Conservation (phyloP, 2,888 invertebrate species). For the Brachynemurus nebulosus region DNA sequence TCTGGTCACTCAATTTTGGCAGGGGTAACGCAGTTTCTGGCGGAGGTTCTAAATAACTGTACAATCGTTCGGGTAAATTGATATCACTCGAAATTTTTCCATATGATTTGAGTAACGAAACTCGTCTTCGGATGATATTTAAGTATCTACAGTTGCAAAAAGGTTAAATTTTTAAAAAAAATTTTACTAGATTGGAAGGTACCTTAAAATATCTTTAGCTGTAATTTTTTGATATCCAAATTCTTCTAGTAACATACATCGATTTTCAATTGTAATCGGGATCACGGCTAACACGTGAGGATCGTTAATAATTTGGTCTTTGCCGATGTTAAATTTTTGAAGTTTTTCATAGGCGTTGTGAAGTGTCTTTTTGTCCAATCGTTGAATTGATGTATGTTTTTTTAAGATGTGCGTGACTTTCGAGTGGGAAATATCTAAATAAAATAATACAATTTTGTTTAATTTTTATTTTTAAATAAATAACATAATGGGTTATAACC, state of each 20-base stretch:
- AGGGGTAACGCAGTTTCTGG: slow-evolving; percentile 16
- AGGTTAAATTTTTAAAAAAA: slow-evolving; percentile 9
- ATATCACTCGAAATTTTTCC: slow-evolving; percentile 27
- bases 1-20: slow-evolving; percentile 18
- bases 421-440: not conserved
- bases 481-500: too few species aligned
- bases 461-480: not conserved
- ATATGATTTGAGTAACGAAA: slow-evolving; percentile 29
- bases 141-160: slow-evolving; percentile 25
- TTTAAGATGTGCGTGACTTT: not conserved
- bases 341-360: not conserved
- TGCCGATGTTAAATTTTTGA: slow-evolving; percentile 33
- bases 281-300: slow-evolving; percentile 43
- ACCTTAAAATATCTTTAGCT: slow-evolving; percentile 28
- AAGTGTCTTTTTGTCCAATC: not conserved
- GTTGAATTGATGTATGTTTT: not conserved
- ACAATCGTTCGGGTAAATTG: slow-evolving; percentile 30
- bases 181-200: slow-evolving; percentile 28
- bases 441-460: not conserved
- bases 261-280: slow-evolving; percentile 42
- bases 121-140: slow-evolving; percentile 25
- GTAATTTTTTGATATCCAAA: slow-evolving; percentile 37
- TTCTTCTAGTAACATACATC: slow-evolving; percentile 44
- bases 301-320: slow-evolving; percentile 37
- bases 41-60: slow-evolving; percentile 22